A percentile compares a stretch with the other conserved stretches of the same genome.
Evolutionary conservation across 92 coral and sea anemone genomes (phyloP).

Genomic region (Hydrozoanthus gracilis): DNA sequence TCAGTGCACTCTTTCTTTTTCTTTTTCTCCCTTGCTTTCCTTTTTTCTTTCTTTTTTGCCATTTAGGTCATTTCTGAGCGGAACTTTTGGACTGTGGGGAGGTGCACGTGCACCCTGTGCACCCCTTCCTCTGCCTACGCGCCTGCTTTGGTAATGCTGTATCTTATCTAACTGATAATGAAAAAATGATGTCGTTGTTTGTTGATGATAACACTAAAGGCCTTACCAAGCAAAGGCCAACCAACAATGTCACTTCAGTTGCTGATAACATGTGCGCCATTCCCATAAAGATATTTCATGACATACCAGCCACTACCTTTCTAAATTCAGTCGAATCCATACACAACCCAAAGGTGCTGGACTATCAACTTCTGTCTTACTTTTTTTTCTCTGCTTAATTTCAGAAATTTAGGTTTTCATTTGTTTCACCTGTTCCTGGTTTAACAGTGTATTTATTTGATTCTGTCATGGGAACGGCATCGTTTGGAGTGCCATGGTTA

Average conservation of each 20-base stretch:
- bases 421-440: slow-evolving; percentile 12
- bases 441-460: slow-evolving; percentile 6
- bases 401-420: background rate
- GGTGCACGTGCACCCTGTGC: too few relatives aligned
- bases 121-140: too few relatives aligned
- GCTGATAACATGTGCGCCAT: too few relatives aligned
- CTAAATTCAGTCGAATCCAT: background rate
- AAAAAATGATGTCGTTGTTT: slow-evolving; percentile 38
- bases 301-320: slow-evolving; percentile 48
- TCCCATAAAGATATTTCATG: too few relatives aligned
- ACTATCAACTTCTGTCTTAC: background rate
- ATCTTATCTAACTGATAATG: slow-evolving; percentile 21
- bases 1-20: too few relatives aligned
- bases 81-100: too few relatives aligned
- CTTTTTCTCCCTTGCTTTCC: too few relatives aligned
- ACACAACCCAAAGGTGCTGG: too few relatives aligned
- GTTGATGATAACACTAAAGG: slow-evolving; percentile 63
- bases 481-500: background rate
- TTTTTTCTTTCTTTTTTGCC: too few relatives aligned
- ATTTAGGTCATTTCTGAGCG: too few relatives aligned
- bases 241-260: slow-evolving; percentile 33
- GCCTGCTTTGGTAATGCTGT: slow-evolving; percentile 34
- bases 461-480: slow-evolving; percentile 7
- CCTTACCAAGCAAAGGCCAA: slow-evolving; percentile 57
- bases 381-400: background rate